These are phyloP conservation scores for Hoplodrina ambigua DNA, from an alignment of 2,888 invertebrate genomes.

Conservation along the genomic window DNA sequence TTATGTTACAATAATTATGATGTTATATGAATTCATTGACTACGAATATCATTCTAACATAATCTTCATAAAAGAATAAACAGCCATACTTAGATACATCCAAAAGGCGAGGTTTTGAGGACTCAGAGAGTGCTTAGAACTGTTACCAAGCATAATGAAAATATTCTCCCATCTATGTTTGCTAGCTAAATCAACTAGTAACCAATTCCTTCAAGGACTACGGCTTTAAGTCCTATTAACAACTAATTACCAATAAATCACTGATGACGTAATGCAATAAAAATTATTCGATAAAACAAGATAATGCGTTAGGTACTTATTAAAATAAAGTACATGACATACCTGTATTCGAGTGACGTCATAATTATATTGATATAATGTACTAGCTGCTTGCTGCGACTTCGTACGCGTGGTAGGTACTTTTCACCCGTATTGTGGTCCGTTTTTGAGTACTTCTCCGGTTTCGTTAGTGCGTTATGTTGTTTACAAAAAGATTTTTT, in stretches of 20 bases:
- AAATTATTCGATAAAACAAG: slow-evolving; percentile 40
- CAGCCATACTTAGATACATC: no score
- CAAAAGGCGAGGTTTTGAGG: no score
- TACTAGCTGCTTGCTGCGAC: no score
- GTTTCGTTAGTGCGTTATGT: no score
- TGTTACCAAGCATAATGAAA: background rate
- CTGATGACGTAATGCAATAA: slow-evolving; percentile 36
- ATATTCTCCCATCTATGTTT: background rate
- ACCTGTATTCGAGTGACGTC: slow-evolving; percentile 31
- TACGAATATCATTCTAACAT: slow-evolving; percentile 20
- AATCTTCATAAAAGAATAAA: no score
- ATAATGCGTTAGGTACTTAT: slow-evolving; percentile 29
- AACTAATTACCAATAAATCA: slow-evolving; percentile 19
- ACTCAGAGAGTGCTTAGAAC: no score
- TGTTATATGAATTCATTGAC: slow-evolving; percentile 18
- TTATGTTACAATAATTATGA: slow-evolving; percentile 1
- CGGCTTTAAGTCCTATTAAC: background rate
- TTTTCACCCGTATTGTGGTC: no score
- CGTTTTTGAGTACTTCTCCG: no score
- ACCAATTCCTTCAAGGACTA: background rate
- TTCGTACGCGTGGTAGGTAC: no score
- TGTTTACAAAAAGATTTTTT: no score
- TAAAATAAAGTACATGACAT: slow-evolving; percentile 34
- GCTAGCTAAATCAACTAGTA: background rate
- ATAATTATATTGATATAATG: background rate